These are phyloP conservation scores for Nesidiocoris tenuis DNA, from an alignment of 2,888 invertebrate species.

Conservation along the genomic window DNA sequence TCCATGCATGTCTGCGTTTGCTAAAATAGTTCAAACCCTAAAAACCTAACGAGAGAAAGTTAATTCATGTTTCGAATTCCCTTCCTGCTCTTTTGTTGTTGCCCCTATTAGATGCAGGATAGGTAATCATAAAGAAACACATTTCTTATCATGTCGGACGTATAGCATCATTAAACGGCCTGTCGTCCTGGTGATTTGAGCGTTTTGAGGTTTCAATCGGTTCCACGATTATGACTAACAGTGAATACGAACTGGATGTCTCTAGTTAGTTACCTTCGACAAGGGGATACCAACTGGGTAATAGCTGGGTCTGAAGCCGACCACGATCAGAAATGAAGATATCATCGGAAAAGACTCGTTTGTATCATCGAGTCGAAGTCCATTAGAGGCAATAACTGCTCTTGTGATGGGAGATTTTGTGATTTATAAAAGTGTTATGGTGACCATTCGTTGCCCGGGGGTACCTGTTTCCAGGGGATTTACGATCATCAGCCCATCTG, in stretches of 20 bases:
- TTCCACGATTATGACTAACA: neutral
- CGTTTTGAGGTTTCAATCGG: constrained; percentile 3
- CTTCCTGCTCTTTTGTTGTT: no score
- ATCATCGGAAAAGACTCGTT: constrained; percentile 7
- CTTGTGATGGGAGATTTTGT: neutral
- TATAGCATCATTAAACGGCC: constrained; percentile 20
- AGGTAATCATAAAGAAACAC: no score
- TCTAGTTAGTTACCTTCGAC: neutral
- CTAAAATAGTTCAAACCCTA: no score
- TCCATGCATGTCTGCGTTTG: no score
- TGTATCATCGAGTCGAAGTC: constrained; percentile 1
- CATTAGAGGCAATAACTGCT: constrained; percentile 21
- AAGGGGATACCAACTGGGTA: neutral
- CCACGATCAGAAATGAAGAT: constrained; percentile 18
- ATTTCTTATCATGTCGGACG: no score
- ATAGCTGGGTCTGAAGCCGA: neutral
- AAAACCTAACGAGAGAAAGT: no score
- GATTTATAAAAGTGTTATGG: constrained; percentile 9
- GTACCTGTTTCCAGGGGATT: neutral
- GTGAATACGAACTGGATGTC: neutral
- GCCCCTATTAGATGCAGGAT: no score
- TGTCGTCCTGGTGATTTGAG: constrained; percentile 4
- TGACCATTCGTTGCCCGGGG: neutral
- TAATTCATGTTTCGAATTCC: no score
- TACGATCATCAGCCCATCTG: neutral